phyloP scores from a whole-genome alignment of 2,888 invertebrate genomes.

The Aethes cnicana region DNA sequence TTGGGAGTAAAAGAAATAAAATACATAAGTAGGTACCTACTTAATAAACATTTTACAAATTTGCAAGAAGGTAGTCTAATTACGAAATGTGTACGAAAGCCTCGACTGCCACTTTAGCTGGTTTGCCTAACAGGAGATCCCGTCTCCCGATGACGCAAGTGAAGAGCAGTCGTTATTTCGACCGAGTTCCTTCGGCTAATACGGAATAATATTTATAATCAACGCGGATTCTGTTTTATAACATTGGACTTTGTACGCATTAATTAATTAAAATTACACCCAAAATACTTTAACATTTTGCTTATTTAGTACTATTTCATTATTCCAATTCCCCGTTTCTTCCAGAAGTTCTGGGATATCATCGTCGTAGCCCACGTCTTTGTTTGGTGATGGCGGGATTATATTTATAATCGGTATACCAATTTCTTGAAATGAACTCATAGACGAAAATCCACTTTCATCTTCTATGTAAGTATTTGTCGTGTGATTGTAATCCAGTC shows the following conservation, averaged over 20 bases:
- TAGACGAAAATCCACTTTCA: constrained; percentile 93
- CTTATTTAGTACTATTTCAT: constrained; percentile 61
- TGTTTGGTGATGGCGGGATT: constrained; percentile 73
- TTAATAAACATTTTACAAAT: no score
- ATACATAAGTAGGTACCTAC: no score
- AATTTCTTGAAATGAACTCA: constrained; percentile 92
- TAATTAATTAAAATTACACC: constrained; percentile 55
- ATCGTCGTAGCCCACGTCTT: constrained; percentile 64
- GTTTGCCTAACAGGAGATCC: no score
- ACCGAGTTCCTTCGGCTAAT: no score
- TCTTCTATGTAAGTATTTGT: constrained; percentile 83
- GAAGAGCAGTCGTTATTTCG: no score
- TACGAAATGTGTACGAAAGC: no score
- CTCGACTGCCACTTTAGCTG: no score
- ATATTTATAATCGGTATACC: constrained; percentile 85
- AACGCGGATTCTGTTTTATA: no score
- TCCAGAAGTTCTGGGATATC: constrained; percentile 54
- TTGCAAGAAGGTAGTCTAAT: no score
- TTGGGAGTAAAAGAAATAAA: no score
- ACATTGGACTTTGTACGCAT: constrained; percentile 49
- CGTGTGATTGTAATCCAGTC: constrained; percentile 57
- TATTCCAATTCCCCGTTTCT: constrained; percentile 64
- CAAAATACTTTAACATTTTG: constrained; percentile 75
- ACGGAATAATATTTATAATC: no score
- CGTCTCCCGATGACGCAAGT: no score